Conservation (phyloP, 2,888 invertebrate species). For the Mongoloraphidia duomilia region DNA sequence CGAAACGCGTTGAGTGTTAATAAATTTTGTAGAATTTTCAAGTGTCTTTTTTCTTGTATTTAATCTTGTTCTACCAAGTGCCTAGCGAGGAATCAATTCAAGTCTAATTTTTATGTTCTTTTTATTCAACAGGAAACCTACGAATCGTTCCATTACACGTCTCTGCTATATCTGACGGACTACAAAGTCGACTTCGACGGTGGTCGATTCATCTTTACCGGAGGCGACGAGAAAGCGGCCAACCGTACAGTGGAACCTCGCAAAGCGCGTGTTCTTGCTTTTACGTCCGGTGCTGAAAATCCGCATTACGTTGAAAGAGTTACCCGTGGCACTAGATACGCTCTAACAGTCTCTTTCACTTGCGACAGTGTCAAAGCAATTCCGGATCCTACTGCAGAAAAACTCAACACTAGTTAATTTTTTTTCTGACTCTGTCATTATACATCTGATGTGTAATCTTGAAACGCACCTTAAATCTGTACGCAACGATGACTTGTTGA, state of each 20-base stretch:
- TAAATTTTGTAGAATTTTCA: too few species aligned
- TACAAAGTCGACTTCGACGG: conserved; percentile 65
- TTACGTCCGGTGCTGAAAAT: conserved; percentile 80
- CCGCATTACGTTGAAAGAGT: conserved; percentile 70
- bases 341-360: conserved; percentile 76
- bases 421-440: neutral
- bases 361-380: conserved; percentile 58
- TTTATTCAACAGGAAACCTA: conserved; percentile 57
- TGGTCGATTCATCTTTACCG: conserved; percentile 68
- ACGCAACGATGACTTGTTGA: too few species aligned
- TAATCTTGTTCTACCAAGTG: too few species aligned
- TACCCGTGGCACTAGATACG: conserved; percentile 58
- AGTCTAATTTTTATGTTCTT: conserved; percentile 9
- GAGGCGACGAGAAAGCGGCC: conserved; percentile 37
- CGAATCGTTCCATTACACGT: conserved; percentile 75
- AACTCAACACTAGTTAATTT: neutral
- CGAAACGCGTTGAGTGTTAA: too few species aligned
- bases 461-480: too few species aligned
- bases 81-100: too few species aligned
- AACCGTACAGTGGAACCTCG: conserved; percentile 60
- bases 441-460: too few species aligned
- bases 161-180: conserved; percentile 64
- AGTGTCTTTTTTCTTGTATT: too few species aligned
- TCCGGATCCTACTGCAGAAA: conserved; percentile 33
- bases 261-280: conserved; percentile 64